These are phyloP conservation scores for Tanypteryx hageni DNA, from an alignment of 2,888 invertebrate species.

Conservation along the genomic window DNA sequence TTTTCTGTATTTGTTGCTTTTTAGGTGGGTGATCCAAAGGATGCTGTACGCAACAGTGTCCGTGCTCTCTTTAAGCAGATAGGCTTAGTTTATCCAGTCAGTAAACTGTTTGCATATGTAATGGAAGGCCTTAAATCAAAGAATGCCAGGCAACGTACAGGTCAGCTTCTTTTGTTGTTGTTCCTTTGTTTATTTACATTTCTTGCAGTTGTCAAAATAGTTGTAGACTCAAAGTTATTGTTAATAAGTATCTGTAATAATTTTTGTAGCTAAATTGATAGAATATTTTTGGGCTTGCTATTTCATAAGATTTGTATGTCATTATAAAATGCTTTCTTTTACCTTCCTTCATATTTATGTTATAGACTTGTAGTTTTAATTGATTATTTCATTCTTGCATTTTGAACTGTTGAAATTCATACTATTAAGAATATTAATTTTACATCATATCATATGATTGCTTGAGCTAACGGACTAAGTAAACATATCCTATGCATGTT, in stretches of 20 bases:
- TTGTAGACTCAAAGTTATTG: not conserved
- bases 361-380: slow-evolving; percentile 17
- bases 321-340: too few relatives aligned
- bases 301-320: too few relatives aligned
- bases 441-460: too few relatives aligned
- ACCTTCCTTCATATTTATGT: not conserved
- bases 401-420: not conserved
- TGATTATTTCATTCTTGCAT: not conserved
- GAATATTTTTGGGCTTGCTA: too few relatives aligned
- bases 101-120: slow-evolving; percentile 91
- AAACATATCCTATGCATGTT: slow-evolving; percentile 24
- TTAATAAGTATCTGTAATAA: not conserved
- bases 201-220: not conserved
- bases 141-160: slow-evolving; percentile 95
- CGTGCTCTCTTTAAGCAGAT: slow-evolving; percentile 90
- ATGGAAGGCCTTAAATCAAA: slow-evolving; percentile 98
- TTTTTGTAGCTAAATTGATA: not conserved
- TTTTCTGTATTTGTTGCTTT: slow-evolving; percentile 67
- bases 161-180: slow-evolving; percentile 73
- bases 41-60: slow-evolving; percentile 93
- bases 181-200: slow-evolving; percentile 41
- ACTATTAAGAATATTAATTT: not conserved
- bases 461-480: not conserved
- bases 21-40: slow-evolving; percentile 96
- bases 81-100: slow-evolving; percentile 90